phyloP scores from a whole-genome alignment of 2,888 invertebrate species.

The Lasiommata megera region DNA sequence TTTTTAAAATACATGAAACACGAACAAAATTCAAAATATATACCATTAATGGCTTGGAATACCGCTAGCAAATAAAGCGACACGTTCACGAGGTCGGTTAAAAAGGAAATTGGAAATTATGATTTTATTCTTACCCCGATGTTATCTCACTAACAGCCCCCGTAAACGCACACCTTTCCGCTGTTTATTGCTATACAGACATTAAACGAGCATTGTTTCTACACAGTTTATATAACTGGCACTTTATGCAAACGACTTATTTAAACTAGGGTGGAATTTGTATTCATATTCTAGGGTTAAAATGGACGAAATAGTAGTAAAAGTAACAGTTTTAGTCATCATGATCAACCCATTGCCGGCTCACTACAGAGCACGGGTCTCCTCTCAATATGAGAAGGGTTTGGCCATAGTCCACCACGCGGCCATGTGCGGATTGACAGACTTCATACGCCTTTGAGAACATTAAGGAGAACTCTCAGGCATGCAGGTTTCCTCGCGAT shows the following conservation, averaged over 20 bases:
- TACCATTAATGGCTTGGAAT: constrained; percentile 18
- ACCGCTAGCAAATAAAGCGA: constrained; percentile 14
- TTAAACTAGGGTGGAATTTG: neutral
- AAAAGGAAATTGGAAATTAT: constrained; percentile 25
- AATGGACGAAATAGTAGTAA: too few relatives aligned
- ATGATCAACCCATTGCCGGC: too few relatives aligned
- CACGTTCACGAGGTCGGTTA: constrained; percentile 19
- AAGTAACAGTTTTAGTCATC: too few relatives aligned
- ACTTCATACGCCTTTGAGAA: too few relatives aligned
- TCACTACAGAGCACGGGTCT: too few relatives aligned
- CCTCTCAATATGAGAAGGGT: too few relatives aligned
- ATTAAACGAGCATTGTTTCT: constrained; percentile 17
- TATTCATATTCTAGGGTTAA: neutral
- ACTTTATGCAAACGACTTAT: constrained; percentile 14
- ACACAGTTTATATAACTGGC: neutral
- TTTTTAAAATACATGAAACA: neutral
- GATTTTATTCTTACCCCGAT: constrained; percentile 26
- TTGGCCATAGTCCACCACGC: too few relatives aligned
- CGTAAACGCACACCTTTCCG: constrained; percentile 25
- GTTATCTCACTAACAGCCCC: constrained; percentile 15
- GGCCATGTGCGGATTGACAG: too few relatives aligned
- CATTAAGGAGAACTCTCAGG: too few relatives aligned
- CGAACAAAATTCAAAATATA: constrained; percentile 12
- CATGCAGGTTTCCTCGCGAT: too few relatives aligned
- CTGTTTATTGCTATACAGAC: constrained; percentile 19